Percentiles rank a stretch among this genome's conserved stretches.
phyloP scores from a whole-genome alignment of 2,888 invertebrate genomes.

The Limnephilus auricula region DNA sequence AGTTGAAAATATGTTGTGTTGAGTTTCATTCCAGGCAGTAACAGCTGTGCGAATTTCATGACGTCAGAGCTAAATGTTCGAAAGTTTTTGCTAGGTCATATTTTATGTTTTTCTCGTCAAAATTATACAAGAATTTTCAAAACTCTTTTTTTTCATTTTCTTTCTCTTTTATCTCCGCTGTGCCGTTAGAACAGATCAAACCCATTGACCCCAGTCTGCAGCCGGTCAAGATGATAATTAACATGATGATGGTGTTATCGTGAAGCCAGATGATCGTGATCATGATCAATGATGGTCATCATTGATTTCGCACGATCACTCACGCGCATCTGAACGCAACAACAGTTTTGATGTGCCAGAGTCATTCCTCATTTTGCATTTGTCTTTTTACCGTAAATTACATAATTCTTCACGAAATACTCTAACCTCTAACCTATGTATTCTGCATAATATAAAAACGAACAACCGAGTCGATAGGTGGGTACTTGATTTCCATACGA shows the following conservation, averaged over 20 bases:
- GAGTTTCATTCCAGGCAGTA: no score
- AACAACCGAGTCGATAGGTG: neutral
- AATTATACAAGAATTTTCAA: neutral
- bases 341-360: neutral
- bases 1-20: no score
- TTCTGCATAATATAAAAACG: neutral
- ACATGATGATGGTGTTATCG: slow-evolving; percentile 25
- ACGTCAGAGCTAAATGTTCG: no score
- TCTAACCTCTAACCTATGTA: neutral
- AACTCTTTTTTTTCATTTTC: neutral
- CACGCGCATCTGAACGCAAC: slow-evolving; percentile 27
- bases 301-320: slow-evolving; percentile 34
- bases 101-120: neutral
- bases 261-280: slow-evolving; percentile 29
- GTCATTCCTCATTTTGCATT: neutral
- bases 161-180: neutral
- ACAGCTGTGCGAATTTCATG: no score
- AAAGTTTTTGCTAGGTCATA: no score
- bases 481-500: neutral
- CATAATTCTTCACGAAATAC: neutral
- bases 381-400: neutral
- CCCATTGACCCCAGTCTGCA: neutral
- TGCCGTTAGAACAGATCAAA: neutral
- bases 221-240: slow-evolving; percentile 22
- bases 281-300: slow-evolving; percentile 27